phyloP scores from a whole-genome alignment of 2,888 invertebrate species.

The Saturnia japonica region DNA sequence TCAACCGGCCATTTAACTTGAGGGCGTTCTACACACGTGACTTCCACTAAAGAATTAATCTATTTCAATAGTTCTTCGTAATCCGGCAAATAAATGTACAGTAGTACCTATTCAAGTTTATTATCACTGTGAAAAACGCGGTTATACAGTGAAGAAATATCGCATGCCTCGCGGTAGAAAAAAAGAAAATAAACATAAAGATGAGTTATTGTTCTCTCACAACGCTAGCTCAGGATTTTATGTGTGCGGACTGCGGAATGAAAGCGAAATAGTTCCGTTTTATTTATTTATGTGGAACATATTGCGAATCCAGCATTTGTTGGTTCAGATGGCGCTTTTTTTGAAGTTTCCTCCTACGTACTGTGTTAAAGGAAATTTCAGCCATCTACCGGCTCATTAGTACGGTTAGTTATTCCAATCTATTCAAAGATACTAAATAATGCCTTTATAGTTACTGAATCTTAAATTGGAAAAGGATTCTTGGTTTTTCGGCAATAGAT shows the following conservation, averaged over 20 bases:
- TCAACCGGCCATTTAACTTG: too few species aligned
- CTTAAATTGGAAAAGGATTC: background rate
- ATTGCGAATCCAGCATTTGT: constrained; percentile 5
- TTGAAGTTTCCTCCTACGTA: background rate
- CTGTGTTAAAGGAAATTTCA: background rate
- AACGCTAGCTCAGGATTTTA: constrained; percentile 4
- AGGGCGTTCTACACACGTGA: too few species aligned
- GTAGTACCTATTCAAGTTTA: background rate
- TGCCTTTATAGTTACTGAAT: background rate
- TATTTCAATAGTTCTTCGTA: too few species aligned
- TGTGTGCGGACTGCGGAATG: constrained; percentile 7
- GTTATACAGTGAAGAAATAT: constrained; percentile 4
- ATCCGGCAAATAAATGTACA: background rate
- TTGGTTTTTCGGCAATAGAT: background rate
- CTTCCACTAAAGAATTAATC: too few species aligned
- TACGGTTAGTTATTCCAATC: background rate
- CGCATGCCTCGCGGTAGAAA: background rate
- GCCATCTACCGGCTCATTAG: background rate
- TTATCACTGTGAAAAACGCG: constrained; percentile 5
- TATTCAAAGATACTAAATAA: background rate
- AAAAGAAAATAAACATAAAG: constrained; percentile 10
- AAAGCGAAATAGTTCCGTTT: constrained; percentile 10
- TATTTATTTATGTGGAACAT: constrained; percentile 10
- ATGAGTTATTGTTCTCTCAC: constrained; percentile 11
- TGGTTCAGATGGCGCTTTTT: constrained; percentile 5